Base-by-base conservation (phyloP, 2,113 vertebrate species). In the Dicentrarchus labrax region DNA sequence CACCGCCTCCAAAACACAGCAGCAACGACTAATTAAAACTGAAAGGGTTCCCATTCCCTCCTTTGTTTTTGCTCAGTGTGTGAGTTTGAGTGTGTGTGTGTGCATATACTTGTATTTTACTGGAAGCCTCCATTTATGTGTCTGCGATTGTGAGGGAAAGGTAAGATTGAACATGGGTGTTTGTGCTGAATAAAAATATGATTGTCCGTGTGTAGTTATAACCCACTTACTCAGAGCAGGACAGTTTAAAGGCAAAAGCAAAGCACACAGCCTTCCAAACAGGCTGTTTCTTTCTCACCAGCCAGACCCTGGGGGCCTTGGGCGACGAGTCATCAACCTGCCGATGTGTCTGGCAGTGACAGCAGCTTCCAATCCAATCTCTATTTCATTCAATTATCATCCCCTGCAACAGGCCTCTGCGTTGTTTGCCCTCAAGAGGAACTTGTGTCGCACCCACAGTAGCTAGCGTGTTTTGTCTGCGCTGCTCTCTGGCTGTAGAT, bases 21-120 rank as follows among this genome's bases (percentile, higher is more conserved):
- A 85, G 91, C 78, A 76, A 89, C 43, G 82, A 93, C 93, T 93
- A 94, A 94, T 95, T 95, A 94, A 93, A 94, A 92, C 76, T 72
- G 90, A 95, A 92, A 90, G 88, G 57, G 62, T 91, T 92, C 89
- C 84, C 85, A 80, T 88, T 88, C 73, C 72, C 56, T 64, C 38
- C 74, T 93, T 88, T 89, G 91, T 92, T 86, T 91, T 85, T 88
- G 77, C 84, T 81, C 89, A 85, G 59, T 89, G 87, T 86, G 82
- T 48, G 67, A 62, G 71, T 83, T 61, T 60, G 45, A n/a, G 76
- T 73, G 56, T 86, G 72, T 74, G 51, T 83, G 36, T 54, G 82
- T 84, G 54, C 69, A 43, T 79, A 38, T 53, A 47, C 61, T 82
- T 54, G n/a, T 50, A n/a, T 61, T 70, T 56, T 60, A 78, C 81